These are phyloP conservation scores for Hydropsyche betteni DNA, from an alignment of 2,888 invertebrate genomes.

Conservation along the genomic window DNA sequence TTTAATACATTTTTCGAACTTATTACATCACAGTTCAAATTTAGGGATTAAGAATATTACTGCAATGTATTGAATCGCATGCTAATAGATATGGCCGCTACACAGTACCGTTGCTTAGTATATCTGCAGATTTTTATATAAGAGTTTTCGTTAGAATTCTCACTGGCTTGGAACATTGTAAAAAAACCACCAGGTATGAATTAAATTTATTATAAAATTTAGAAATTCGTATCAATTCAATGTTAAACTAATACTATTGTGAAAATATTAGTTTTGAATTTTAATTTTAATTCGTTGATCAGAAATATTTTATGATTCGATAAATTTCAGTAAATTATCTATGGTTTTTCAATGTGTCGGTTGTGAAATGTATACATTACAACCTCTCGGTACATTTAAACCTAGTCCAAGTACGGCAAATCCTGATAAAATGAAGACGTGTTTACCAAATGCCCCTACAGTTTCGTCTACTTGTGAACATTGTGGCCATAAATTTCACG, in stretches of 20 bases:
- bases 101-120: conserved; percentile 87
- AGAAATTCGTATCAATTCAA: too few species aligned
- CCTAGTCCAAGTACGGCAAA: conserved; percentile 68
- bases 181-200: conserved; percentile 79
- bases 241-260: too few species aligned
- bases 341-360: conserved; percentile 91
- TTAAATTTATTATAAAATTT: too few species aligned
- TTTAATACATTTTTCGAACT: background rate
- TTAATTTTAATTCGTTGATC: background rate
- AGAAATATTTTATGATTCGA: background rate
- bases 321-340: conserved; percentile 77
- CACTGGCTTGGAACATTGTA: conserved; percentile 84
- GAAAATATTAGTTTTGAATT: too few species aligned
- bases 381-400: conserved; percentile 76
- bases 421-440: conserved; percentile 68
- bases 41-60: conserved; percentile 89
- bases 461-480: conserved; percentile 75
- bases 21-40: conserved; percentile 51
- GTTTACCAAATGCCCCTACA: conserved; percentile 75
- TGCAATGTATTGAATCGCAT: conserved; percentile 89
- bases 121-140: conserved; percentile 97
- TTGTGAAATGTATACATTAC: conserved; percentile 82
- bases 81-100: conserved; percentile 94
- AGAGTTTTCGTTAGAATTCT: conserved; percentile 89
- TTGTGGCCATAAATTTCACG: conserved; percentile 79